Base-by-base conservation (phyloP, 1,140 invertebrate species). In the Bombus soroeensis region DNA sequence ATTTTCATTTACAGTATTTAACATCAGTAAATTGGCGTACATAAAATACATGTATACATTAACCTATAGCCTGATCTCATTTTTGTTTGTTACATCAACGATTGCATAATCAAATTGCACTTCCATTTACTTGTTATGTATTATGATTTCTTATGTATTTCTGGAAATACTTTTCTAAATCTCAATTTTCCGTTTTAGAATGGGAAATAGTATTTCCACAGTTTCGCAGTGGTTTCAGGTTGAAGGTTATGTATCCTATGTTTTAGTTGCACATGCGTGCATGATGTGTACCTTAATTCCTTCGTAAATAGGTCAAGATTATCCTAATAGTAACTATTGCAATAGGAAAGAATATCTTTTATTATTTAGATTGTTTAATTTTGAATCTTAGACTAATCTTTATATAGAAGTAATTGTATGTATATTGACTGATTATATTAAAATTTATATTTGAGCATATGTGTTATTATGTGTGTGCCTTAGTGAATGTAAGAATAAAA, bases 401-500 rank as follows among this genome's bases (percentile, higher is more conserved):
- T 39, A 39, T 4, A 4, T 4, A 4, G 37, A 39, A 39, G 37
- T 39, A 39, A 39, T 39, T 4, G 37, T 39, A 39, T 39, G 37
- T 39, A 39, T 39, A 39, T 4, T 39, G 37, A 39, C 37, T 39
- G 37, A 4, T 39, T 39, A 39, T 39, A 4, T 39, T 39, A 39
- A 39, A 39, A 39, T 39, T 39, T 4, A 39, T 39, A 39, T 39
- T 39, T 39, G 37, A 39, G 5, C 37, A 39, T 39, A 39, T 39
- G 37, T 39, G 37, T 39, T 39, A 39, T 39, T 39, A 39, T 39
- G 5, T 39, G 4, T 39, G 37, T 39, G 37, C 5, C 5, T 39
- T 39, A 39, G 37, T 39, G 37, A 39, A 57, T 57, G 47, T 53
- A 75, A 75, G 41, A 32, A 75, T 57, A 75, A 75, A 75, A 57